A percentile compares a stretch with the other conserved stretches of the same genome.
Conservation (phyloP, 2,113 vertebrate species). For the Paradoxurus hermaphroditus region DNA sequence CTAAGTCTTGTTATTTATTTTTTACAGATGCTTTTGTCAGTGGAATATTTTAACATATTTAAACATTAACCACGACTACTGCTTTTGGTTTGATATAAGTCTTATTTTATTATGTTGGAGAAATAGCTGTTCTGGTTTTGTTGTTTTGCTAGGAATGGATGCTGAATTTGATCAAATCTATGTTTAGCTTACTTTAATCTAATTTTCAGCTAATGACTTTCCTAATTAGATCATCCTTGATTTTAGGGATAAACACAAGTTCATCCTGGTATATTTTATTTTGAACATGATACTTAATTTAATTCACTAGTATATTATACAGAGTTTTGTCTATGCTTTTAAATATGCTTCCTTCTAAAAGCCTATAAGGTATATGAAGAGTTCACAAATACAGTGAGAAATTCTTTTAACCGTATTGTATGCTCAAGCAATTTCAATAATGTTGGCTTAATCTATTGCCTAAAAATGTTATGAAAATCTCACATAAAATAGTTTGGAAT, state of each 20-base stretch:
- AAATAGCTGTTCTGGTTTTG: constrained; percentile 14
- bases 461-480: neutral
- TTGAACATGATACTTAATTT: constrained; percentile 2
- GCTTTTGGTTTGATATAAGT: neutral
- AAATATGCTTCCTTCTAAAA: neutral
- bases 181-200: constrained; percentile 4
- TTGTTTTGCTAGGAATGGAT: neutral
- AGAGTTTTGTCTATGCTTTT: neutral
- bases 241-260: neutral
- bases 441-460: neutral
- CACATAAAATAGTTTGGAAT: neutral
- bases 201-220: constrained; percentile 7
- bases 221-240: constrained; percentile 17
- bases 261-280: constrained; percentile 32
- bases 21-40: neutral
- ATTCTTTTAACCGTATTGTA: neutral
- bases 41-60: neutral
- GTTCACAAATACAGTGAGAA: neutral
- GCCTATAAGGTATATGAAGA: neutral
- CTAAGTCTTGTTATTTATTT: neutral
- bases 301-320: neutral
- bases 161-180: constrained; percentile 29
- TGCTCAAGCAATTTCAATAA: neutral
- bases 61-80: neutral
- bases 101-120: neutral